Percentiles rank a stretch among this genome's conserved stretches.
phyloP scores from a whole-genome alignment of 2,797 vertebrate species.

The Staurois parvus region DNA sequence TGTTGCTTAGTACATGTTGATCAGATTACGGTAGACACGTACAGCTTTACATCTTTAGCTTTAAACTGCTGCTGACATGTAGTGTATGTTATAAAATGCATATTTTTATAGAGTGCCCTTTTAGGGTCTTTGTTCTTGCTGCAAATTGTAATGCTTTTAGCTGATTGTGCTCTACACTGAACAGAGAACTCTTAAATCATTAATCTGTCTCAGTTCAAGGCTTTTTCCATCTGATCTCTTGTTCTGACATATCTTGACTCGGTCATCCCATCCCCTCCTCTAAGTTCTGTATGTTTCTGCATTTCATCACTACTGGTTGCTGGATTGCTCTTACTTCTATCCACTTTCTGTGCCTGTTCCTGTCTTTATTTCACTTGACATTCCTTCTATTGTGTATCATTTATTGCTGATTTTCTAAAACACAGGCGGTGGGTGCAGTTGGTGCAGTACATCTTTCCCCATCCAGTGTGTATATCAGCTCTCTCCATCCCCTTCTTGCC shows the following conservation, averaged over 20 bases:
- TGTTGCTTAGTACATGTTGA: not conserved
- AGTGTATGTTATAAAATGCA: not conserved
- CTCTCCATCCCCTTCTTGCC: slow-evolving; percentile 33
- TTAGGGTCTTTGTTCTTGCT: not conserved
- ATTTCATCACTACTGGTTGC: slow-evolving; percentile 40
- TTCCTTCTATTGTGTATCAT: not conserved
- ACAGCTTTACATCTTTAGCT: not conserved
- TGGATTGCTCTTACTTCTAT: slow-evolving; percentile 2
- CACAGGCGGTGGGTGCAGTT: not conserved
- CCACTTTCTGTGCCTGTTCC: not conserved
- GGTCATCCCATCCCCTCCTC: slow-evolving; percentile 43
- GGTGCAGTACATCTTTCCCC: not conserved
- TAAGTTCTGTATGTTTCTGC: slow-evolving; percentile 29
- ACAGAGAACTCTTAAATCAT: not conserved
- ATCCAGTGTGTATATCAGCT: slow-evolving; percentile 29
- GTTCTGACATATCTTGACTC: slow-evolving; percentile 24
- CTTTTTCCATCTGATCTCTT: slow-evolving; percentile 23
- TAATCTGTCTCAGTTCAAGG: slow-evolving; percentile 6
- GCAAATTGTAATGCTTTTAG: not conserved
- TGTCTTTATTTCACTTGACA: not conserved
- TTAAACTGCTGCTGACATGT: not conserved
- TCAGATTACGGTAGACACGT: not conserved
- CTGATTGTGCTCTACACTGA: not conserved
- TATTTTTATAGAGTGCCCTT: not conserved
- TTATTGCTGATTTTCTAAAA: not conserved